Evolutionary conservation across 2,797 vertebrate species (phyloP).

Genomic region (Lagodon rhomboides): DNA sequence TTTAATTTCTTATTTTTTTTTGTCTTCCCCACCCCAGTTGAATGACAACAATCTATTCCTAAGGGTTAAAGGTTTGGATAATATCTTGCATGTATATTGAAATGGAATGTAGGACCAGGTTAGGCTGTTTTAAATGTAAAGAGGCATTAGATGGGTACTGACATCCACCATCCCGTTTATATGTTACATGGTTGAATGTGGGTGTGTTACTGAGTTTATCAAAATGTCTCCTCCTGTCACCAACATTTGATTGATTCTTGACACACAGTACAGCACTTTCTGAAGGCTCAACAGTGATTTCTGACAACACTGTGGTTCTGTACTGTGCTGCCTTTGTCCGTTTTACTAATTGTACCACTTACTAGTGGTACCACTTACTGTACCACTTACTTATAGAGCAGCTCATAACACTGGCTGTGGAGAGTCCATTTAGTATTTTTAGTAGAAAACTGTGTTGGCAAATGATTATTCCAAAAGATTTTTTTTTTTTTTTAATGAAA

Average conservation of each 20-base stretch:
- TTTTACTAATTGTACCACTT: background rate
- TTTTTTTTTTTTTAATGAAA: background rate
- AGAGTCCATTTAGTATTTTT: background rate
- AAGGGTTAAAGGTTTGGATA: background rate
- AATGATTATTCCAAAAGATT: background rate
- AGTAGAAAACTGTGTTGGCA: background rate
- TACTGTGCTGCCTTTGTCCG: background rate
- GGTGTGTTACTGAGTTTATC: background rate
- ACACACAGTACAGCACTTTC: background rate
- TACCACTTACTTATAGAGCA: background rate
- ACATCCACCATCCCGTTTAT: conserved; percentile 2
- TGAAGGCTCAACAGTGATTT: background rate
- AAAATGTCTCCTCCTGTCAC: background rate
- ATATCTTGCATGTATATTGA: background rate
- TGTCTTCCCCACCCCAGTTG: too few relatives aligned
- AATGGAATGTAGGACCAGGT: too few relatives aligned
- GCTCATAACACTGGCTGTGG: background rate
- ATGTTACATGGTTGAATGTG: background rate
- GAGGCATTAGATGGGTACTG: background rate
- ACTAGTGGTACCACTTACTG: background rate
- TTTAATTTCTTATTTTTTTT: too few relatives aligned
- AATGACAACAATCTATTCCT: background rate
- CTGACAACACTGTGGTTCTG: background rate
- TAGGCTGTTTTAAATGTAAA: background rate
- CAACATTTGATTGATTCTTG: conserved; percentile 8